Evolutionary conservation across 2,113 vertebrate species (phyloP).

Genomic region (Lonchura striata): DNA sequence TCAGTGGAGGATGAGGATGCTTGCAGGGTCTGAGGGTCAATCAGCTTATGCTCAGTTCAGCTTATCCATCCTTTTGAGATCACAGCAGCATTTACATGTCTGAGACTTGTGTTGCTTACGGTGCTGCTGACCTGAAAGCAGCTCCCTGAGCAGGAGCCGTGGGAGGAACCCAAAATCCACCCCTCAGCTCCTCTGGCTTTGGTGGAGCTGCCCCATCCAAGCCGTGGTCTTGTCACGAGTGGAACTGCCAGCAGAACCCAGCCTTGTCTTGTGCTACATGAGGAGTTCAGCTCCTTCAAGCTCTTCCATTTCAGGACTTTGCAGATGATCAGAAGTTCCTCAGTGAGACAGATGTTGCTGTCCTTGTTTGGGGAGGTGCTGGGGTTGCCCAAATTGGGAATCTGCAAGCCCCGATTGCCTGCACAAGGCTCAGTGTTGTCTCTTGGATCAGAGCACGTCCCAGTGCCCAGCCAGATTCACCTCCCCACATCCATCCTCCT

Average conservation of each 20-base stretch:
- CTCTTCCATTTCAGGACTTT: neutral
- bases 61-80: slow-evolving; percentile 23
- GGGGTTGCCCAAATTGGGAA: neutral
- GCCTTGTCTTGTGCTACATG: fast-evolving
- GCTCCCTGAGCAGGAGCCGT: neutral
- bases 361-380: fast-evolving
- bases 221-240: neutral
- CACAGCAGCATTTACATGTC: slow-evolving; percentile 47
- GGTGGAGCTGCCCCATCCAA: neutral
- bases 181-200: neutral
- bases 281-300: neutral
- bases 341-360: neutral
- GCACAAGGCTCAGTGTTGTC: neutral
- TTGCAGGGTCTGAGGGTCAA: slow-evolving; percentile 1
- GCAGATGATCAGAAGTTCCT: neutral
- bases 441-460: neutral
- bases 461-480: neutral
- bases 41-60: slow-evolving; percentile 37
- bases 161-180: neutral
- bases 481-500: neutral
- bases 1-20: neutral
- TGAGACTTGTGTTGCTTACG: neutral
- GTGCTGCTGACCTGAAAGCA: neutral
- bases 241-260: neutral
- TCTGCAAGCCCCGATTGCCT: neutral